Evolutionary conservation across 2,113 vertebrate species (phyloP), one percentile per base, ranked within the genome.

Genomic region (Chloropsis hardwickii): DNA sequence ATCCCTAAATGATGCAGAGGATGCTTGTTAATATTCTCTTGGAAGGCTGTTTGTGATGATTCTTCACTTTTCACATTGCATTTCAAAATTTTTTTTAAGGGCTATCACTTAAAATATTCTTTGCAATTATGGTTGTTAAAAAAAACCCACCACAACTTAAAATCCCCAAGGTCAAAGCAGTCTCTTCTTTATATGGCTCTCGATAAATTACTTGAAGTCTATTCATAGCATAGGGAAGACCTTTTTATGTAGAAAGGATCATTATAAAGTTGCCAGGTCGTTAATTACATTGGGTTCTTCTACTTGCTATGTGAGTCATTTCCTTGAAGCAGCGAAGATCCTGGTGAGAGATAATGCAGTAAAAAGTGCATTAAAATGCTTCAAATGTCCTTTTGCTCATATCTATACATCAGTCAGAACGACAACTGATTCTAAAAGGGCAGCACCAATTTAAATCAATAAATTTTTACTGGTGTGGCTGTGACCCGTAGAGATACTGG

Each of bases 271-370:
- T 97, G 97, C 98, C 97, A 97, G 97, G 97, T 97, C 97, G 95
- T 98, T 98, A 98, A 98, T 98, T 98, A 98, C 97, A 91, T 81
- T 94, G 95, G 95, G 86, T 93, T 95, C 92, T 94, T 97, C 96
- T 83, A 67, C 96, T 97, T 89, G 94, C 86, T 18, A 60, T 57
- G 95, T 90, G 95, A 97, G 97, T 97, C 96, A 93, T 94, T 97
- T 95, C 95, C 91, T 81, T 91, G 94, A 94, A 98, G 96, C 92
- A 70, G 96, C 60, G 83, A 90, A 98, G 98, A 98, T 98, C 96
- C 94, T 86, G 93, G 97, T 61, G 90, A 94, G 95, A 94, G 97
- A 97, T 97, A 98, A 98, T 95, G 92, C 97, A 92, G 95, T 96
- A 94, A 97, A 98, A 96, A 95, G 74, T 94, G 88, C 92, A 96